Base-by-base conservation (phyloP, 2,888 invertebrate species). In the Epistrophe eligans region DNA sequence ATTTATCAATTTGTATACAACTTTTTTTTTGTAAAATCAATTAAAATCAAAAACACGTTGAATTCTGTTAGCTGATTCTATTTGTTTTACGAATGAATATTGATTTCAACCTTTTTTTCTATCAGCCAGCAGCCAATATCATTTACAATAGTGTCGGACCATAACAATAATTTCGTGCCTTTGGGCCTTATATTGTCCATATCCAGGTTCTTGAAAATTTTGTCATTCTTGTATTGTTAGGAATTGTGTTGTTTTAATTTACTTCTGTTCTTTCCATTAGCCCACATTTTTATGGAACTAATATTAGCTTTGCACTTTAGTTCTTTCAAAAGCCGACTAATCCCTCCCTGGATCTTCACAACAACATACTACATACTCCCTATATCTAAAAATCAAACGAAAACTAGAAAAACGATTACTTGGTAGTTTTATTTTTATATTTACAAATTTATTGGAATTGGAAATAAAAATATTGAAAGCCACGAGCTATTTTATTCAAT, bases 401-500 rank as follows among this genome's bases (percentile, higher is more conserved):
- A 24, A 58, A 58, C 58, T 43, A 62, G 62, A 43, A 62, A 40
- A 62, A 15, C 24, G 62, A 62, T 62, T 62, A 43, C 62, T n/a
- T 24, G 9, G 24, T 24, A 43, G 19, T 62, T 62, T 62, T 62
- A 62, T 62, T 62, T 43, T 43, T 62, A 24, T 62, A 24, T 62
- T 62, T 62, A 43, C 62, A 62, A 24, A n/a, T 62, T 62, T 58
- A 58, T 35, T 24, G 62, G 24, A 43, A 62, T 58, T 58, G 35
- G 1, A 43, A 19, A 40, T 28, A 62, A 9, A 60, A 40, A 24
- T 43, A n/a, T 1, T 15, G 40, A 40, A 2, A 43, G 28, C 62
- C 43, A 28, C 8, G 15, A 43, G 40, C 40, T n/a, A 24, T 62
- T 62, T 43, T 43, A 19, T 60, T 13, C 35, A 58, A 58, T 17